Evolutionary conservation across 2,888 invertebrate species (phyloP), one percentile per base, ranked within the genome.

Genomic region (Bombylius discolor): DNA sequence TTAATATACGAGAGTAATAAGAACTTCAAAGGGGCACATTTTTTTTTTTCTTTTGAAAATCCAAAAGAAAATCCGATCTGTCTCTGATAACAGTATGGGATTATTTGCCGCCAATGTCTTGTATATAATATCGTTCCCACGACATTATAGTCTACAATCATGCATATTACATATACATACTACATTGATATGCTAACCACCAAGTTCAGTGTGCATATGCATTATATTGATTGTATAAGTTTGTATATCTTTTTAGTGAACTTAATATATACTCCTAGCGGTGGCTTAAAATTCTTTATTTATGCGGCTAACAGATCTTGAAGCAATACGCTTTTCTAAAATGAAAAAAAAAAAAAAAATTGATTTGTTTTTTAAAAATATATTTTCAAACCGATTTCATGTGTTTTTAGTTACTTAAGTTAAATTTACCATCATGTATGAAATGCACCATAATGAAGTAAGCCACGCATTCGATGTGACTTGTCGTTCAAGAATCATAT

Each of bases 401-500:
- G 23, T 23, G 23, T 23, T 23, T 23, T 23, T 23, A 23, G 23
- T 23, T 23, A 23, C 23, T 23, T 23, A 23, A 23, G 23, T 23
- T 23, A 23, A 23, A 23, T 23, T 23, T 23, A 23, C 23, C 3
- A 23, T 23, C 23, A 42, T 9, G 4, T 9, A 36, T 9, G 6
- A 36, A 49, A 53, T 53, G 44, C 53, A 53, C 53, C 53, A 53
- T 53, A 53, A 53, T 49, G 53, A 53, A 53, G 53, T 53, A 53
- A 53, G 49, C 53, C 53, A 53, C 53, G 53, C 53, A 53, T 48
- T 34, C 44, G 49, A 39, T 36, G 9, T 36, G 23, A 23, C 23
- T 23, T 23, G 23, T 23, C 23, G 23, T 23, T 23, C 23, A 23
- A 23, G 23, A 23, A 23, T 23, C 23, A 23, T 23, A 23, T 23